These are phyloP conservation scores for Lasioglossum baleicum DNA, from an alignment of 1,140 invertebrate species.

Conservation along the genomic window DNA sequence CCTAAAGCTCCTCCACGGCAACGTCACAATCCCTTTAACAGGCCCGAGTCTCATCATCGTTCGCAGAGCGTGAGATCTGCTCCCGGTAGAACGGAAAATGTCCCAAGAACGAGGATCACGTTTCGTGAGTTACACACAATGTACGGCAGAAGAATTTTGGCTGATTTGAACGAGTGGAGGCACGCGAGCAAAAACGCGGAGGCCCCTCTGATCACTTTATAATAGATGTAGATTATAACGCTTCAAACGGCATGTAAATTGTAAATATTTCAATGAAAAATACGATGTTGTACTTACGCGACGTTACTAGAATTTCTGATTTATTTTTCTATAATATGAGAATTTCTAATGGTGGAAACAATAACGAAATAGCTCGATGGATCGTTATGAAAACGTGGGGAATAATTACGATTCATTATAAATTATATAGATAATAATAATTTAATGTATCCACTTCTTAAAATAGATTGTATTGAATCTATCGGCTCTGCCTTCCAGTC, in stretches of 20 bases:
- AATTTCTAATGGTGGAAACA: background rate
- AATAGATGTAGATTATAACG: constrained; percentile 34
- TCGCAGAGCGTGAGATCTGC: constrained; percentile 82
- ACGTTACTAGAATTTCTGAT: constrained; percentile 15
- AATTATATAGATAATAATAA: no score
- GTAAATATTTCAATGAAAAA: constrained; percentile 45
- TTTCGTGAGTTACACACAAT: constrained; percentile 86
- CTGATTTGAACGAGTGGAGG: constrained; percentile 85
- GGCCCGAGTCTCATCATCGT: constrained; percentile 80
- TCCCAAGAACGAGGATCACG: constrained; percentile 82
- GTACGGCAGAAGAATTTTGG: constrained; percentile 85
- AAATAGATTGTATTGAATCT: no score
- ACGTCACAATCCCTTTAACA: constrained; percentile 86
- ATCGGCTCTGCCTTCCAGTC: no score
- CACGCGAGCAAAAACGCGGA: constrained; percentile 76
- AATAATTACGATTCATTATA: no score
- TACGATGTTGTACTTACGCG: constrained; percentile 2
- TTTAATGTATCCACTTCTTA: no score
- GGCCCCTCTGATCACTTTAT: constrained; percentile 73
- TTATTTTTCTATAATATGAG: constrained; percentile 6
- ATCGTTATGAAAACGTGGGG: no score
- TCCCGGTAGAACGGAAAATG: constrained; percentile 78
- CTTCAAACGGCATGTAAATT: background rate
- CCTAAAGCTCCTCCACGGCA: constrained; percentile 84
- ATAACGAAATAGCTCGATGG: background rate